phyloP scores from a whole-genome alignment of 2,797 vertebrate genomes.

The Gobionotothen gibberifrons region DNA sequence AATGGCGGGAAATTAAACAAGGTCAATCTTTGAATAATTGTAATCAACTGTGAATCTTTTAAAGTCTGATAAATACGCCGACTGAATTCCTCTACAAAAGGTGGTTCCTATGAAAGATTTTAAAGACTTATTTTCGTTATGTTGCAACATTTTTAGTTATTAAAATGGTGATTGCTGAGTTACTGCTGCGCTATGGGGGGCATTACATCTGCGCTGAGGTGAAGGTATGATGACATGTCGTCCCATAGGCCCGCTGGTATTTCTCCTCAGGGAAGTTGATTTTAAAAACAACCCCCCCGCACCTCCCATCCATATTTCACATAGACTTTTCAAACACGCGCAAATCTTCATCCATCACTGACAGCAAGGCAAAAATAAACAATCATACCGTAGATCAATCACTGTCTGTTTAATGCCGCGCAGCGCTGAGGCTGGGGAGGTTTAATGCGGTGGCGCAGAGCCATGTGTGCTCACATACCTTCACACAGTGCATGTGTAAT shows the following conservation, averaged over 20 bases:
- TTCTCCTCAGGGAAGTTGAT: constrained; percentile 58
- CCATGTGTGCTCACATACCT: constrained; percentile 34
- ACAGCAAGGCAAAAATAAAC: constrained; percentile 81
- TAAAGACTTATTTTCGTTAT: neutral
- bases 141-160: constrained; percentile 35
- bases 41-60: neutral
- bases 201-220: constrained; percentile 59
- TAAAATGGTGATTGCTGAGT: constrained; percentile 51
- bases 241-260: constrained; percentile 50
- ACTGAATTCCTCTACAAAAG: neutral
- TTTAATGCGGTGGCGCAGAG: constrained; percentile 9
- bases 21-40: neutral
- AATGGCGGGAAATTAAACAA: neutral
- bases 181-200: constrained; percentile 28
- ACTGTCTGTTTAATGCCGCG: constrained; percentile 80
- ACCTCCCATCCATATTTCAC: constrained; percentile 60
- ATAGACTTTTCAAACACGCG: constrained; percentile 56
- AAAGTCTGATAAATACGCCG: neutral
- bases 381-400: constrained; percentile 81
- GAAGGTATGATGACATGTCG: constrained; percentile 49
- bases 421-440: constrained; percentile 30
- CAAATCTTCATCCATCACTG: constrained; percentile 81
- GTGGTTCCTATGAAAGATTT: neutral
- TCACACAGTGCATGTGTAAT: neutral
- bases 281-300: constrained; percentile 43